Percentiles rank a stretch among this genome's conserved stretches.
Conservation (phyloP, 2,888 invertebrate genomes). For the Psylliodes chrysocephalus region DNA sequence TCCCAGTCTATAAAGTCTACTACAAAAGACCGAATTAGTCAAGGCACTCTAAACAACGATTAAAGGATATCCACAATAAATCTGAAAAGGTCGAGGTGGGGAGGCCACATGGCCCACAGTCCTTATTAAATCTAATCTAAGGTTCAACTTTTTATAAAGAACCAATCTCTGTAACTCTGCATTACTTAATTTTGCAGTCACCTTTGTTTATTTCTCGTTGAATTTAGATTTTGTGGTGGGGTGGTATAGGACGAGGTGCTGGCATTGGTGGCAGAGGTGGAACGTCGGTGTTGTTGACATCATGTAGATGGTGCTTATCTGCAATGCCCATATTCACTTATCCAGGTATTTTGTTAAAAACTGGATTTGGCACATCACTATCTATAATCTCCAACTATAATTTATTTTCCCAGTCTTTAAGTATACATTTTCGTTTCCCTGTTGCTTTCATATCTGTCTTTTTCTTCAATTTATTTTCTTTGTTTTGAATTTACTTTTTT, state of each 20-base stretch:
- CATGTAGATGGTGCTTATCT: slow-evolving; percentile 2
- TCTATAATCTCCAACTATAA: slow-evolving; percentile 8
- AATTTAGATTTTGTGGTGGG: not conserved
- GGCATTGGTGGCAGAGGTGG: not conserved
- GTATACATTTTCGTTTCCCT: slow-evolving; percentile 3
- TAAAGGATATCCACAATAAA: too few relatives aligned
- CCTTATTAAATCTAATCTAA: too few relatives aligned
- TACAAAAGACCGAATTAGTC: too few relatives aligned
- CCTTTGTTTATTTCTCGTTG: slow-evolving; percentile 1
- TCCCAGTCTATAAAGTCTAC: too few relatives aligned
- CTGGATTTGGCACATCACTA: slow-evolving; percentile 13
- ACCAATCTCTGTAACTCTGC: slow-evolving; percentile 5
- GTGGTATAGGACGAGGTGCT: not conserved
- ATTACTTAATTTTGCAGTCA: slow-evolving; percentile 1
- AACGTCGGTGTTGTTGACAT: slow-evolving; percentile 2
- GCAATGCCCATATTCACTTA: slow-evolving; percentile 9
- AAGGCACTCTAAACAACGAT: too few relatives aligned
- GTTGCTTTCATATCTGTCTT: too few relatives aligned
- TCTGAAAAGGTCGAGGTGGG: too few relatives aligned
- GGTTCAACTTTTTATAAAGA: not conserved
- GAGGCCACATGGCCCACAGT: too few relatives aligned
- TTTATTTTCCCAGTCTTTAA: too few relatives aligned
- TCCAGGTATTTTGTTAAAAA: slow-evolving; percentile 11
- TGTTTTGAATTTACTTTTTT: too few relatives aligned
- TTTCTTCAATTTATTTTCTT: too few relatives aligned